phyloP scores from a whole-genome alignment of 2,888 invertebrate genomes.

The Xestobium rufovillosum region DNA sequence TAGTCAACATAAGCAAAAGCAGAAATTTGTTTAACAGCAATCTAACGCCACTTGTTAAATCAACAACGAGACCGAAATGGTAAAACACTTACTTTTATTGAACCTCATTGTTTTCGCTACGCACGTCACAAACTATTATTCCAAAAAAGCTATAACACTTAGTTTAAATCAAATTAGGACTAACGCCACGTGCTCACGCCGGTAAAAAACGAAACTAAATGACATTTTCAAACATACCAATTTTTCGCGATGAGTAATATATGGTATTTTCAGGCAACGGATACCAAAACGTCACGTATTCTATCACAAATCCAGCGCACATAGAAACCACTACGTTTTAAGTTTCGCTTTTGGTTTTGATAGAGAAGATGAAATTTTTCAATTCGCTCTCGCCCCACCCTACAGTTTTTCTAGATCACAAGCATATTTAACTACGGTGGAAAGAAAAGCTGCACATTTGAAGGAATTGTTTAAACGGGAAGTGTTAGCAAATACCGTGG shows the following conservation, averaged over 20 bases:
- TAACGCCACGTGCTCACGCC: no score
- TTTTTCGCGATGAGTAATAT: background rate
- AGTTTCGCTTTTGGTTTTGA: conserved; percentile 94
- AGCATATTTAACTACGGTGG: conserved; percentile 70
- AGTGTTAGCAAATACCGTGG: conserved; percentile 59
- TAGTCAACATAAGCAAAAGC: conserved; percentile 92
- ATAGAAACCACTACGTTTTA: conserved; percentile 85
- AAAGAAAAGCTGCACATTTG: conserved; percentile 49
- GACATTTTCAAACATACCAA: no score
- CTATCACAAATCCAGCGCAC: conserved; percentile 84
- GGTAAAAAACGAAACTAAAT: no score
- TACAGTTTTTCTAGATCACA: conserved; percentile 92
- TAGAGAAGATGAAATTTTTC: conserved; percentile 89
- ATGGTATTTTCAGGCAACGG: conserved; percentile 54
- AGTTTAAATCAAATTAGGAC: no score
- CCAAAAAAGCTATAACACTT: no score
- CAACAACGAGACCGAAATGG: conserved; percentile 87
- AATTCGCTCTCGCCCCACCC: conserved; percentile 89
- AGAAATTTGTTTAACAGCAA: conserved; percentile 81
- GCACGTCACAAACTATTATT: no score
- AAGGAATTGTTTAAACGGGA: conserved; percentile 60
- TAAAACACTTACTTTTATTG: no score
- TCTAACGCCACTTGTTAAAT: conserved; percentile 91
- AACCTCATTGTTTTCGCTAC: no score
- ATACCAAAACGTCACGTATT: conserved; percentile 77